Percentiles rank a stretch among this genome's conserved stretches.
These are phyloP conservation scores for Pemphredon lugubris DNA, from an alignment of 2,888 invertebrate species.

Conservation along the genomic window DNA sequence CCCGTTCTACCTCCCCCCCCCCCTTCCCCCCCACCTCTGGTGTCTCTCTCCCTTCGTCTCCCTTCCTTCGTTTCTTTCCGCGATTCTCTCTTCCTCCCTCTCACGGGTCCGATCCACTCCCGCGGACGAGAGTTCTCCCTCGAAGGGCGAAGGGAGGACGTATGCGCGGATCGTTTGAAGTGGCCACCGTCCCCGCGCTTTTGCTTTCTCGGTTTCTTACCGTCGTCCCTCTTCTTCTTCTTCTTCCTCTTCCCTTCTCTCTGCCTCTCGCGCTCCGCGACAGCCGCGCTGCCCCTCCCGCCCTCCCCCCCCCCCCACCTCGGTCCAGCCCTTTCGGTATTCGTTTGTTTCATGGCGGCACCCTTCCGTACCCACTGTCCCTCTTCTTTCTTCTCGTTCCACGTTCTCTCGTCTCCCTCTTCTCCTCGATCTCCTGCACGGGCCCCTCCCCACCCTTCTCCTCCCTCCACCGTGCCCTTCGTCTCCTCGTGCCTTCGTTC, in stretches of 20 bases:
- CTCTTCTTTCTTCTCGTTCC: conserved; percentile 25
- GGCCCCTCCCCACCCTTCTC: conserved; percentile 13
- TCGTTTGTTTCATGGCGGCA: conserved; percentile 77
- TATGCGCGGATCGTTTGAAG: conserved; percentile 79
- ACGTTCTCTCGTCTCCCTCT: not conserved
- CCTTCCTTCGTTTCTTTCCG: conserved; percentile 3
- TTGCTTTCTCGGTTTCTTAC: conserved; percentile 69
- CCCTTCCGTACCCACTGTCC: conserved; percentile 62
- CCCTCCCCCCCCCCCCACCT: too few species aligned
- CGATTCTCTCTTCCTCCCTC: conserved; percentile 28
- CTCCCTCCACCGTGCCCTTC: conserved; percentile 27
- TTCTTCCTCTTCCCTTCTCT: conserved; percentile 32
- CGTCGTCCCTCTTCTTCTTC: conserved; percentile 47
- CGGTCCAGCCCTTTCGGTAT: conserved; percentile 75
- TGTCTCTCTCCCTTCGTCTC: conserved; percentile 44
- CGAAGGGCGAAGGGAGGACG: conserved; percentile 65
- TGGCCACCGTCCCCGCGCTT: conserved; percentile 68
- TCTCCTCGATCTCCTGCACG: conserved; percentile 7
- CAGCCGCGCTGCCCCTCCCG: conserved; percentile 41
- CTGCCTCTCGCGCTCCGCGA: conserved; percentile 47
- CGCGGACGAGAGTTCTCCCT: conserved; percentile 36
- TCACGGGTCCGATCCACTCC: conserved; percentile 21
- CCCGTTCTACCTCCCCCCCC: conserved; percentile 45
- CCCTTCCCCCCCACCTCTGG: conserved; percentile 45
- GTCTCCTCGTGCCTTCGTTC: conserved; percentile 48